These are phyloP conservation scores for Seriola aureovittata DNA, from an alignment of 2,113 vertebrate genomes.

Conservation along the genomic window DNA sequence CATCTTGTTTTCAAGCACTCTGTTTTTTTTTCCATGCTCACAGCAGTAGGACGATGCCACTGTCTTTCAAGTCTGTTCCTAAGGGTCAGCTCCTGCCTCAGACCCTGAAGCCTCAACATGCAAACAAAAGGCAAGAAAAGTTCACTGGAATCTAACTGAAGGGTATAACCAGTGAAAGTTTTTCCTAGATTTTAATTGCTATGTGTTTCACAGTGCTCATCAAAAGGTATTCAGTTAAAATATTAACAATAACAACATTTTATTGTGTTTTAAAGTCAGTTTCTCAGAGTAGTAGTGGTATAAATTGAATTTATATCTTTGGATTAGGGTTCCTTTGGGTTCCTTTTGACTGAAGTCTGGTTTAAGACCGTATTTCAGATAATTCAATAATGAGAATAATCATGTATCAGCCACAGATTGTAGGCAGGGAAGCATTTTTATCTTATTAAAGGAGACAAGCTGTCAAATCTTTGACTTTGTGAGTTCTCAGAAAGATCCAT, in stretches of 20 bases:
- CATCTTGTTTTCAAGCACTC: slow-evolving; percentile 57
- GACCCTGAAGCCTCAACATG: slow-evolving; percentile 18
- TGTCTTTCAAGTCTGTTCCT: slow-evolving; percentile 45
- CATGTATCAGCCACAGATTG: background rate
- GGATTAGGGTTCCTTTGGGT: background rate
- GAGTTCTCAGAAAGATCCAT: background rate
- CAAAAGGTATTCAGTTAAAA: background rate
- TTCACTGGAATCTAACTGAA: background rate
- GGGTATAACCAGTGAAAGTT: background rate
- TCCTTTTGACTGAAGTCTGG: background rate
- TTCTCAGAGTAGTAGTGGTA: background rate
- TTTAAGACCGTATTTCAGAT: background rate
- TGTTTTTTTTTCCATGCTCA: slow-evolving; percentile 37
- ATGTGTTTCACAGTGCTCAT: background rate
- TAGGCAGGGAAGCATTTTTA: background rate
- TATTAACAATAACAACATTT: background rate
- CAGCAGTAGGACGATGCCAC: slow-evolving; percentile 37
- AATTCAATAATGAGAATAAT: background rate
- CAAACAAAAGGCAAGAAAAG: slow-evolving; percentile 14
- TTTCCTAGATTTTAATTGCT: slow-evolving; percentile 14
- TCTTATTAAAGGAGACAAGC: slow-evolving; percentile 1
- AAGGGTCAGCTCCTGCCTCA: slow-evolving; percentile 41
- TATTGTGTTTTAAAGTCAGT: background rate
- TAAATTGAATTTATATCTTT: background rate
- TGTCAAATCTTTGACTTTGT: background rate